These are phyloP conservation scores for Dinoponera quadriceps DNA, from an alignment of 1,140 invertebrate genomes.

Conservation along the genomic window DNA sequence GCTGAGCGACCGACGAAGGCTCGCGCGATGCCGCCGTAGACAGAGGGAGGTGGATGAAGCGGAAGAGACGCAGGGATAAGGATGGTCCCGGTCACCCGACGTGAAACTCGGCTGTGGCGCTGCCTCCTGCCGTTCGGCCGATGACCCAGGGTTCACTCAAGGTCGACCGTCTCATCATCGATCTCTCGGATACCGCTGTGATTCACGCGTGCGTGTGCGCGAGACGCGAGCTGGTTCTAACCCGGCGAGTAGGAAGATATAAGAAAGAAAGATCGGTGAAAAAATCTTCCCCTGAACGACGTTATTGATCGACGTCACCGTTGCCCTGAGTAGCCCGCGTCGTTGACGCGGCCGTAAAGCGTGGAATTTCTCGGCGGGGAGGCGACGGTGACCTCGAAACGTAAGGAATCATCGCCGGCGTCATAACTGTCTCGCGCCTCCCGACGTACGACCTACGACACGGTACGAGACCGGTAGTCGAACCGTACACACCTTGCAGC, in stretches of 20 bases:
- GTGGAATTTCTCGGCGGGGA: not conserved
- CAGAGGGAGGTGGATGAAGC: constrained; percentile 7
- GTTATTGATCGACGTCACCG: not conserved
- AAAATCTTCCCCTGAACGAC: not conserved
- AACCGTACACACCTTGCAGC: constrained; percentile 21
- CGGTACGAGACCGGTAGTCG: constrained; percentile 26
- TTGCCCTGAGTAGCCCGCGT: not conserved
- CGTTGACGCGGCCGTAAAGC: not conserved
- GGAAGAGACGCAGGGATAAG: constrained; percentile 31
- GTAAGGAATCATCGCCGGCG: not conserved
- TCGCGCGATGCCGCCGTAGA: constrained; percentile 2
- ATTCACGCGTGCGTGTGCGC: constrained; percentile 27
- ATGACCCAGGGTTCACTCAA: constrained; percentile 24
- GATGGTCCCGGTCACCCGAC: constrained; percentile 54
- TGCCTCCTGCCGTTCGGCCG: constrained; percentile 27
- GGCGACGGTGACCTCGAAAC: constrained; percentile 7
- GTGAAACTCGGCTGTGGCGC: constrained; percentile 49
- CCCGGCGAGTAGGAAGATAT: not conserved
- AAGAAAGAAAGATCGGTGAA: not conserved
- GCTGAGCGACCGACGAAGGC: not conserved
- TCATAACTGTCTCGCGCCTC: constrained; percentile 31
- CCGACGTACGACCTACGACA: not conserved
- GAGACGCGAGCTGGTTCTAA: constrained; percentile 5
- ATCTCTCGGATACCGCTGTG: constrained; percentile 54
- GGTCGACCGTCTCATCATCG: constrained; percentile 40